Base-by-base conservation (phyloP, 1,140 invertebrate species). In the Adoxophyes honmai region DNA sequence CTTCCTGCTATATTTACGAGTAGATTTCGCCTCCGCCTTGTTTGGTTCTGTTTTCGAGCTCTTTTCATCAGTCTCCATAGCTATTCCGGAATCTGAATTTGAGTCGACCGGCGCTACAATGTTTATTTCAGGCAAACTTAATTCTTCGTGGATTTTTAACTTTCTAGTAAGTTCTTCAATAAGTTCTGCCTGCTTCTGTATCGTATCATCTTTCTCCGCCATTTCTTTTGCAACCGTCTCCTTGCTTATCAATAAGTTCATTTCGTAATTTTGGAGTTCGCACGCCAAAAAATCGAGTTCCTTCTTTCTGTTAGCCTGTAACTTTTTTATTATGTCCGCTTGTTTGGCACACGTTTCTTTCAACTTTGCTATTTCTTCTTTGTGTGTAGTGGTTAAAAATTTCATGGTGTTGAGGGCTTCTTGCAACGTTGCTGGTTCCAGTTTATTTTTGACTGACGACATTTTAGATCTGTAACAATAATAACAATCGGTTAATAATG, bases 71-170 rank as follows among this genome's bases (percentile, higher is more conserved):
- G 73, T 72, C 37, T 85, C 85, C 66, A 88, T 72, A 14, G 75
- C 85, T 44, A 88, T 63, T 39, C 85, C 85, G 11, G 85, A 88
- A 59, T 88, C 85, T 54, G 85, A 88, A 73, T 88, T 88, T 0
- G 82, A 88, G 66, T 88, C 82, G 0, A 81, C 62, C 34, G 21
- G 13, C 13, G 42, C 42, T 0, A 70, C 54, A 37, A 86, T 71
- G 28, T 59, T 70, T 44, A 88, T 81, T 68, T 86, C 77, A 33
- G 85, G 81, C 10, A 78, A 58, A 34, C 55, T 59, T 21, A 64
- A 61, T 54, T 71, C 70, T 52, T 76, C 76, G 2, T 52, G 54
- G n/a, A 68, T 52, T 60, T 75, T 75, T 14, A 87, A 55, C 57
- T 85, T 81, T 52, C 68, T 70, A 13, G 66, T 88, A 14, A 88